phyloP scores from a whole-genome alignment of 2,888 invertebrate genomes.

The Limenitis camilla region DNA sequence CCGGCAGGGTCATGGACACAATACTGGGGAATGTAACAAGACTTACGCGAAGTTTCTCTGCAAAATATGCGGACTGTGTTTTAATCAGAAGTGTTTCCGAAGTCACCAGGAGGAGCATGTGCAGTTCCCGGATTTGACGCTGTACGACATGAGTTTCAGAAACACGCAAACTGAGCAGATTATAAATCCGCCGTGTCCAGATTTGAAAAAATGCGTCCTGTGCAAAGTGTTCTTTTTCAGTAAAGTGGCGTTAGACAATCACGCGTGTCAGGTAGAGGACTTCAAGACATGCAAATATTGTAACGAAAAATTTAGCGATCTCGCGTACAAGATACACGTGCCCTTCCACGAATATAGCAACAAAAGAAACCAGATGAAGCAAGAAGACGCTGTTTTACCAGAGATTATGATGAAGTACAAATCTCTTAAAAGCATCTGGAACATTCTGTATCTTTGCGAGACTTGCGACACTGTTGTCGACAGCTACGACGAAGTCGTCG shows the following conservation, averaged over 20 bases:
- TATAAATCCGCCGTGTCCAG: conserved; percentile 29
- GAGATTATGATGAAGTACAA: conserved; percentile 42
- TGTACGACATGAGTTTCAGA: conserved; percentile 32
- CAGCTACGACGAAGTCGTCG: conserved; percentile 42
- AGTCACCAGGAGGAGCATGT: conserved; percentile 25
- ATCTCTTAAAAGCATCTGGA: conserved; percentile 40
- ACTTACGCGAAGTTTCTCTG: conserved; percentile 24
- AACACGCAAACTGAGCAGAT: conserved; percentile 21
- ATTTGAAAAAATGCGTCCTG: conserved; percentile 28
- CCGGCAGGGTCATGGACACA: conserved; percentile 18
- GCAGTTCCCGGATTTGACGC: conserved; percentile 12
- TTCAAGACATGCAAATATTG: conserved; percentile 19
- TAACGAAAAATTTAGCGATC: conserved; percentile 23
- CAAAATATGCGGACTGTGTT: conserved; percentile 35
- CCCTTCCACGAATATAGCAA: conserved; percentile 32
- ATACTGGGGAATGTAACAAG: not conserved
- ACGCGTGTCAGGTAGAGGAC: conserved; percentile 12
- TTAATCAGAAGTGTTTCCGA: conserved; percentile 3
- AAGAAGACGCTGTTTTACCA: conserved; percentile 21
- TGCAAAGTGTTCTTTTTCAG: conserved; percentile 35
- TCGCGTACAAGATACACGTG: conserved; percentile 34
- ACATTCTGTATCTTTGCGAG: conserved; percentile 40
- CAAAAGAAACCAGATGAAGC: too few relatives aligned
- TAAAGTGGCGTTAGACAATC: conserved; percentile 7
- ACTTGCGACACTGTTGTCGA: conserved; percentile 37